Conservation (phyloP, 2,888 invertebrate genomes). For the Ellobium chinense region DNA sequence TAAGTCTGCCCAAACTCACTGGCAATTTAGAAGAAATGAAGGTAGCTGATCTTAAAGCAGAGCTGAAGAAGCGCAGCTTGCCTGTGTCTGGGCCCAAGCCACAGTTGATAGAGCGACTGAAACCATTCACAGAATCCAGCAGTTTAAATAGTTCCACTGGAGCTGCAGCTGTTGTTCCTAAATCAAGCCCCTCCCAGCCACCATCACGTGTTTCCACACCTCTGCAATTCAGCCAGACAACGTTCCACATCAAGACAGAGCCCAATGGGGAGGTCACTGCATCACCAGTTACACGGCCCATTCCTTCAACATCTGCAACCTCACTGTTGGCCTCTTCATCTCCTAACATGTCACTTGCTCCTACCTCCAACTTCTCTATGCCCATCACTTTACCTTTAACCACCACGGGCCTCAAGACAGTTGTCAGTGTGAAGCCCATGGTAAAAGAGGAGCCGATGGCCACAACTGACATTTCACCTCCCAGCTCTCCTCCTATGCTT, state of each 20-base stretch:
- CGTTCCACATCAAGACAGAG: constrained; percentile 46
- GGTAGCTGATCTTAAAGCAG: constrained; percentile 95
- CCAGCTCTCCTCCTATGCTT: constrained; percentile 64
- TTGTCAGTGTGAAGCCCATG: constrained; percentile 43
- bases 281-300: constrained; percentile 26
- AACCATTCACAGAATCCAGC: constrained; percentile 81
- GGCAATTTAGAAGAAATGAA: constrained; percentile 94
- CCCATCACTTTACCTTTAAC: constrained; percentile 26
- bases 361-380: constrained; percentile 26
- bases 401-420: constrained; percentile 33
- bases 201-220: constrained; percentile 43
- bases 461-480: constrained; percentile 59
- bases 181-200: constrained; percentile 25
- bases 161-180: constrained; percentile 9
- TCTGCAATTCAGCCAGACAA: constrained; percentile 37
- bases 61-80: constrained; percentile 94
- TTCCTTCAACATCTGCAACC: constrained; percentile 31
- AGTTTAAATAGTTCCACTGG: neutral
- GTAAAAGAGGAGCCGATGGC: constrained; percentile 55
- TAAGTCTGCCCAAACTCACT: constrained; percentile 59
- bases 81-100: constrained; percentile 98
- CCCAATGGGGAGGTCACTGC: constrained; percentile 40
- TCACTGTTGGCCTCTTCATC: constrained; percentile 24
- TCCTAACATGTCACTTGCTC: neutral
- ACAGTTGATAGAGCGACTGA: constrained; percentile 93